Evolutionary conservation across 2,888 invertebrate species (phyloP).

Genomic region (Dioctria linearis): DNA sequence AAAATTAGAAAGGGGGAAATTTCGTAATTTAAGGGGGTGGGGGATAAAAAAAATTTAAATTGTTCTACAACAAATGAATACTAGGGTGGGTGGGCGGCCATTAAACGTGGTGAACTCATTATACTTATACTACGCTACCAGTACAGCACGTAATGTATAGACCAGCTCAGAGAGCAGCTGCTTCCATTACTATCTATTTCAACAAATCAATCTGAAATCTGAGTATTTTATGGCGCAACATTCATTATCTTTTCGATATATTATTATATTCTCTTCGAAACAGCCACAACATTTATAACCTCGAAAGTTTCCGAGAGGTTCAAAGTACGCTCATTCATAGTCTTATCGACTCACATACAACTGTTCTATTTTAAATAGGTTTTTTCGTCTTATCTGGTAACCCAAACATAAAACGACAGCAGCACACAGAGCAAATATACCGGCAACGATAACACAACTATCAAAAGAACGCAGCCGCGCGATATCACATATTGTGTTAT

Average conservation of each 20-base stretch:
- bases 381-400: slow-evolving; percentile 42
- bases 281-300: slow-evolving; percentile 21
- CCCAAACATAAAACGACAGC: slow-evolving; percentile 36
- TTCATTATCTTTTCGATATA: background rate
- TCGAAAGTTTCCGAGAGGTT: slow-evolving; percentile 41
- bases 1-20: no score
- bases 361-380: slow-evolving; percentile 40
- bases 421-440: background rate
- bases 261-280: background rate
- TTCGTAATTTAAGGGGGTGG: no score
- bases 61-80: no score
- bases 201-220: no score
- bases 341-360: background rate
- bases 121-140: no score
- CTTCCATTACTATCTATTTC: no score
- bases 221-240: background rate
- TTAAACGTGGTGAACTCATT: no score
- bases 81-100: no score
- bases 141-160: no score
- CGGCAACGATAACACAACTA: background rate
- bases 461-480: background rate
- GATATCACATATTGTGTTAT: background rate
- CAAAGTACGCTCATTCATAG: slow-evolving; percentile 16
- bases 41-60: no score
- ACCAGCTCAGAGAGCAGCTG: no score